These are phyloP conservation scores for Ceramica pisi DNA, from an alignment of 2,888 invertebrate species.

Conservation along the genomic window DNA sequence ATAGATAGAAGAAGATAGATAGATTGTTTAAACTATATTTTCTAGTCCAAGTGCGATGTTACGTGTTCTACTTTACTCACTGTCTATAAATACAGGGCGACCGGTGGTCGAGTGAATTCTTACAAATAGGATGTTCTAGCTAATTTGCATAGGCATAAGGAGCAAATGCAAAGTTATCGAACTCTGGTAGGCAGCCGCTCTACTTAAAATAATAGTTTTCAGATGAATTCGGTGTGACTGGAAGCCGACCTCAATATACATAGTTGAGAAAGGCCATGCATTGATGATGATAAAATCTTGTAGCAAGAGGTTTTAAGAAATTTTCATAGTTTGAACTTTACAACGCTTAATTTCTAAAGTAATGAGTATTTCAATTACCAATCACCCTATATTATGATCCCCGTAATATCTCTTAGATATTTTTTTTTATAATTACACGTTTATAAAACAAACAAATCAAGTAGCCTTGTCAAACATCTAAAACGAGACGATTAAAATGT, in stretches of 20 bases:
- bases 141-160: too few relatives aligned
- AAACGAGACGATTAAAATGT: slow-evolving; percentile 55
- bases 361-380: neutral
- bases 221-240: too few relatives aligned
- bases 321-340: neutral
- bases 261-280: too few relatives aligned
- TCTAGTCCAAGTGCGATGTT: neutral
- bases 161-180: too few relatives aligned
- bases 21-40: neutral
- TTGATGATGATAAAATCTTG: too few relatives aligned
- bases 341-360: neutral
- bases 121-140: too few relatives aligned
- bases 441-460: slow-evolving; percentile 43
- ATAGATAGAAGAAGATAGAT: too few relatives aligned
- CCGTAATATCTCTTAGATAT: neutral
- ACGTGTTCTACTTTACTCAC: neutral
- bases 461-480: slow-evolving; percentile 46
- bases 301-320: too few relatives aligned
- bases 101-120: too few relatives aligned
- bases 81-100: neutral
- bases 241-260: too few relatives aligned
- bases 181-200: too few relatives aligned
- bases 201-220: too few relatives aligned
- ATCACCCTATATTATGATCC: neutral
- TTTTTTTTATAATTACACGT: neutral